phyloP scores from a whole-genome alignment of 1,140 invertebrate species.

The Diplogasteroides magnus region DNA sequence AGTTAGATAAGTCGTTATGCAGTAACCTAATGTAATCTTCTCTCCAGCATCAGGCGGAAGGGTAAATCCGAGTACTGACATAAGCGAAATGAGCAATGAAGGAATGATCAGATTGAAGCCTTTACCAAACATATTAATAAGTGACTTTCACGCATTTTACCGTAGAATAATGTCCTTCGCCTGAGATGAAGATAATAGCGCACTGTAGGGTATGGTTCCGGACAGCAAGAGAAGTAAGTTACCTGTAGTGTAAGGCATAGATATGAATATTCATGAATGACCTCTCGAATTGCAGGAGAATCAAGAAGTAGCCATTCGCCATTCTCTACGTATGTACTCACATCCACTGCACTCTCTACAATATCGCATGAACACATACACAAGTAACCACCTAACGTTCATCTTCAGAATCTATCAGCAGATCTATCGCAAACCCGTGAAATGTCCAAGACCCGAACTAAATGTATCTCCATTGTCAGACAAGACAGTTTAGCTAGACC shows the following conservation, averaged over 20 bases:
- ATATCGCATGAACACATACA: not conserved
- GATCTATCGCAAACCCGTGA: conserved; percentile 84
- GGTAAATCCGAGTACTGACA: conserved; percentile 94
- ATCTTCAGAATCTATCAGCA: conserved; percentile 61
- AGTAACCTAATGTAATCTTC: conserved; percentile 86
- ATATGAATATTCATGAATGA: not conserved
- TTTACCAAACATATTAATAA: not conserved
- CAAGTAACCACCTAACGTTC: not conserved
- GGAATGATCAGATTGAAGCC: conserved; percentile 95
- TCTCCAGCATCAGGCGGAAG: conserved; percentile 95
- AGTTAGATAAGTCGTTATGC: conserved; percentile 11
- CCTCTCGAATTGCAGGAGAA: conserved; percentile 67
- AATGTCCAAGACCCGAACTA: conserved; percentile 92
- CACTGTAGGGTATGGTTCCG: conserved; percentile 82
- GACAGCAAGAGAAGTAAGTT: conserved; percentile 58
- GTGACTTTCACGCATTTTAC: conserved; percentile 53
- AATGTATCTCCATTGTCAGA: conserved; percentile 5
- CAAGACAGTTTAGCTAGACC: conserved; percentile 48
- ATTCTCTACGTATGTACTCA: conserved; percentile 88
- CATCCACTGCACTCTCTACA: conserved; percentile 77
- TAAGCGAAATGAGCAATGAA: conserved; percentile 93
- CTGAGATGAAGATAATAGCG: conserved; percentile 93
- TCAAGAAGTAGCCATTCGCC: conserved; percentile 96
- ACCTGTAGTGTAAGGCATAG: not conserved
- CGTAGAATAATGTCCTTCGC: conserved; percentile 93